These are phyloP conservation scores for Aphodius sticticus DNA, from an alignment of 2,888 invertebrate genomes.

Conservation along the genomic window DNA sequence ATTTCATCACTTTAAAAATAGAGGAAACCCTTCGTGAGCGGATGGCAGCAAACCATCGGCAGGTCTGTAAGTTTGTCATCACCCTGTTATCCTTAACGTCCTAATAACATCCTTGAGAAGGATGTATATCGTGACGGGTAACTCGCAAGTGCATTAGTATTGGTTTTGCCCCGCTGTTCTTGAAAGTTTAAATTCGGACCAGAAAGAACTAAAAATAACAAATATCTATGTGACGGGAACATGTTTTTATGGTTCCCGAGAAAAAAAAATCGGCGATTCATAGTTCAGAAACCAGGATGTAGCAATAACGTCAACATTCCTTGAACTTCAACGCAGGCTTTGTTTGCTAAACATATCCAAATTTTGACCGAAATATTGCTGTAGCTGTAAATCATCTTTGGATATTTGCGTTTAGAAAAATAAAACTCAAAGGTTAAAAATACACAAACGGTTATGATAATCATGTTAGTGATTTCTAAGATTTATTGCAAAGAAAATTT, in stretches of 20 bases:
- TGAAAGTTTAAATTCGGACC: not conserved
- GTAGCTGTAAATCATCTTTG: not conserved
- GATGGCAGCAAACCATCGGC: not conserved
- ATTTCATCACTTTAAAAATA: not conserved
- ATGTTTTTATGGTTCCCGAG: not conserved
- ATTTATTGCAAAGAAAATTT: too few relatives aligned
- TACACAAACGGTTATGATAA: too few relatives aligned
- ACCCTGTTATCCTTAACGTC: not conserved
- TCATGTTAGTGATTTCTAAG: too few relatives aligned
- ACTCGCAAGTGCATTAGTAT: not conserved
- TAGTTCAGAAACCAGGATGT: not conserved
- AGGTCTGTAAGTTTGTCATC: not conserved
- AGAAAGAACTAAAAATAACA: not conserved
- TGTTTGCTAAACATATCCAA: not conserved
- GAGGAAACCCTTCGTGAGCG: not conserved
- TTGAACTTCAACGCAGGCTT: not conserved
- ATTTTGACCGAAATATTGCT: not conserved
- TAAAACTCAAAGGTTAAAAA: not conserved
- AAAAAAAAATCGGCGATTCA: not conserved
- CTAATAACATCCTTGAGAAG: slow-evolving; percentile 4
- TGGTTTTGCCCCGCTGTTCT: not conserved
- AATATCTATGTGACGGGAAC: not conserved
- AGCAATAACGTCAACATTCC: not conserved
- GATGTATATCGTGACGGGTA: not conserved
- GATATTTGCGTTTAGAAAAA: not conserved